Base-by-base conservation (phyloP, 1,140 invertebrate species). In the Chlorops oryzae region DNA sequence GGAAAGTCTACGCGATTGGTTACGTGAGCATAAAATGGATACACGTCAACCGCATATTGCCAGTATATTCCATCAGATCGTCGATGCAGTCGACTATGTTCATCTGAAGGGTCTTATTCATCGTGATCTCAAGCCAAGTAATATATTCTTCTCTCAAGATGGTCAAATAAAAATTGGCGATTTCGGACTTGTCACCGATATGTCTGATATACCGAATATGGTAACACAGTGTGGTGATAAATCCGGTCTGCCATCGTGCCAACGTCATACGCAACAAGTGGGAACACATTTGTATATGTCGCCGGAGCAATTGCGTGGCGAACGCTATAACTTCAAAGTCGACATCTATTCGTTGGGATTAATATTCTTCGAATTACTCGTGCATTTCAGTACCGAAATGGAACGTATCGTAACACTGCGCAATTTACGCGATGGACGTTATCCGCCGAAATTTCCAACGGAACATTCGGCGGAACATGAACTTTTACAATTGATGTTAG, bases 281-380 rank as follows among this genome's bases (percentile, higher is more conserved):
- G 81, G 95, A 15, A 98, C 96, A 1, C 83, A 88, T 32, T 74
- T 97, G 1, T 99, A 99, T 69, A 98, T 98, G 94, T 96, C 93
- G 50, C 95, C 94, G 20, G 96, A 99, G 73, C 95, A 97, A 76
- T 75, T 86, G 12, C 73, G 77, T 10, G 85, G 87, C 2, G 77
- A 82, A 50, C 75, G 79, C 2, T 97, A 98, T 70, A 87, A 88
- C 65, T 89, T 90, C 62, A 98, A 97, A 77, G 92, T 98, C 25
- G 96, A 98, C 68, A 96, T 98, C 50, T 98, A 91, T 75, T 92
- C 94, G 0, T 73, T 98, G 48, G 96, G 95, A 1, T 77, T 98
- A 39, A 95, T 98, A 51, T 80, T 97, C 38, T 92, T 94, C 70
- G 96, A 98, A 74, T 73, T 98, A 35, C 75, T 96, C 17, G 83